A percentile compares a stretch with the other conserved stretches of the same genome.
These are phyloP conservation scores for Apodemia zela DNA, from an alignment of 2,888 invertebrate species.

Conservation along the genomic window DNA sequence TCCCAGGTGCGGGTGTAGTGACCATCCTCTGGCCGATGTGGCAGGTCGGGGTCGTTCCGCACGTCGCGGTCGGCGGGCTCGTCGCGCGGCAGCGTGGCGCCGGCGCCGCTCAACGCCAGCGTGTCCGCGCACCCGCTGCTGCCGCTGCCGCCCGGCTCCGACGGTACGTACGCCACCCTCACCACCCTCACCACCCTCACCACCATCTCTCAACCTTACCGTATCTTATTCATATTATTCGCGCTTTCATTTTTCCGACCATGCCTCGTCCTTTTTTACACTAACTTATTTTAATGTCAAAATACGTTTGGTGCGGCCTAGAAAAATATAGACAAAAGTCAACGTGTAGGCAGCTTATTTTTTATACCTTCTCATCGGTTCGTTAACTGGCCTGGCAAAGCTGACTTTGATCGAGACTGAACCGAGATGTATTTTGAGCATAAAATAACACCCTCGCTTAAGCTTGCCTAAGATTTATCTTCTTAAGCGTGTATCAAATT, in stretches of 20 bases:
- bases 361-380: too few species aligned
- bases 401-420: too few species aligned
- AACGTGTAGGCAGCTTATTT: too few species aligned
- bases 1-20: constrained; percentile 61
- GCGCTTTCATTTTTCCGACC: not conserved
- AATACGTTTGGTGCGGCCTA: too few species aligned
- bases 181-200: constrained; percentile 16
- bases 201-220: constrained; percentile 18
- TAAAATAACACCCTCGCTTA: too few species aligned
- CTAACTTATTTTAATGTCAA: too few species aligned
- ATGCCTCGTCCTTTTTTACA: not conserved
- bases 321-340: too few species aligned
- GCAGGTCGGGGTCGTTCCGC: constrained; percentile 97
- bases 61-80: constrained; percentile 88
- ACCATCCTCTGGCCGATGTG: constrained; percentile 80
- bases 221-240: not conserved
- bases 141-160: constrained; percentile 89
- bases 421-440: too few species aligned
- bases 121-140: constrained; percentile 96
- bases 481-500: too few species aligned
- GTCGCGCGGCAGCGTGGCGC: constrained; percentile 93
- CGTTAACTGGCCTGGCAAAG: too few species aligned
- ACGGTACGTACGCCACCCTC: constrained; percentile 61
- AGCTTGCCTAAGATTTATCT: too few species aligned
- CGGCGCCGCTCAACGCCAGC: constrained; percentile 86